Evolutionary conservation across 2,888 invertebrate genomes (phyloP).

Genomic region (Eugnorisma glareosa): DNA sequence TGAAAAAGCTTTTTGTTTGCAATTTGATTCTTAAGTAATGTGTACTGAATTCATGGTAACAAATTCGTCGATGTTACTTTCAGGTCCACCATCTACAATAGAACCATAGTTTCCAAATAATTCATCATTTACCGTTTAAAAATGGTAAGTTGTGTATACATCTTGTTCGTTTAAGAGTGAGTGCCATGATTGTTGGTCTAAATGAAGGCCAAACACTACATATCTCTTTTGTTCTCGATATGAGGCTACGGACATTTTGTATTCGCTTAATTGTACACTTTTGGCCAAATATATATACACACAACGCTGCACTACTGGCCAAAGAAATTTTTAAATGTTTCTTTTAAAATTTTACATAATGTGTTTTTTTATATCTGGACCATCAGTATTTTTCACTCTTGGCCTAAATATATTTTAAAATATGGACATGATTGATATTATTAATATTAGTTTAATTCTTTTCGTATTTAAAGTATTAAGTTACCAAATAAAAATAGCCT

Average conservation of each 20-base stretch:
- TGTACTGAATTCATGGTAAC: background rate
- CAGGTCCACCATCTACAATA: conserved; percentile 4
- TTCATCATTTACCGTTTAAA: conserved; percentile 16
- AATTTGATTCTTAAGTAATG: background rate
- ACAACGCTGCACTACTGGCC: conserved; percentile 54
- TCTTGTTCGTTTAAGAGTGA: conserved; percentile 53
- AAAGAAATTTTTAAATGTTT: conserved; percentile 40
- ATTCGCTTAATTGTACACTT: conserved; percentile 60
- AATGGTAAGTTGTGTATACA: conserved; percentile 37
- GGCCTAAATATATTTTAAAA: conserved; percentile 63
- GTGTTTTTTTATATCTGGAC: conserved; percentile 36
- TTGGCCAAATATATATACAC: conserved; percentile 50
- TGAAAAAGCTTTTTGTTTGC: background rate
- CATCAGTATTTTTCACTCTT: conserved; percentile 57
- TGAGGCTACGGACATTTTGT: conserved; percentile 58
- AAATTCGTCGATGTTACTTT: background rate
- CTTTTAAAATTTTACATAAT: background rate
- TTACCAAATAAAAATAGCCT: conserved; percentile 67
- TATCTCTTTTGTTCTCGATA: conserved; percentile 58
- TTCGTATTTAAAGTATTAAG: conserved; percentile 60
- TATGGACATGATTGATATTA: conserved; percentile 62
- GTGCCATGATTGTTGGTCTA: conserved; percentile 60
- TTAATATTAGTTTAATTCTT: conserved; percentile 55
- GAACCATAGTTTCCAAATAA: conserved; percentile 21
- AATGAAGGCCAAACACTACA: conserved; percentile 52